Conservation (phyloP, 2,888 invertebrate species). For the Troides aeacus region DNA sequence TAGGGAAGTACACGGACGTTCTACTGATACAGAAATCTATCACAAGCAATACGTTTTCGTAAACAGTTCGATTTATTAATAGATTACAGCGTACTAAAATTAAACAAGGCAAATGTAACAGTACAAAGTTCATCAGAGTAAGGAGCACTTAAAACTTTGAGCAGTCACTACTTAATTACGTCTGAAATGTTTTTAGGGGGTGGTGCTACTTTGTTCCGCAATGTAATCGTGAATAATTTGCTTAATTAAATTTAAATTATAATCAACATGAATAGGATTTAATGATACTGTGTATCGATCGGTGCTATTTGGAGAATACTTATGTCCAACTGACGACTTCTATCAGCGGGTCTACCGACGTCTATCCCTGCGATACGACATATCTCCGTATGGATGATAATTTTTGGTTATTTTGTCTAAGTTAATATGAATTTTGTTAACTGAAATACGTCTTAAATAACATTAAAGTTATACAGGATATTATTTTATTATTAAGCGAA, state of each 20-base stretch:
- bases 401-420: too few species aligned
- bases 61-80: background rate
- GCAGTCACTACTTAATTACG: background rate
- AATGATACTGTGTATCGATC: background rate
- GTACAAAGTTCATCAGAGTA: background rate
- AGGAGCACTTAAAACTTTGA: conserved; percentile 3
- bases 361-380: too few species aligned
- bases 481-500: too few species aligned
- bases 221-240: background rate
- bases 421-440: too few species aligned
- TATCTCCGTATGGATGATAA: too few species aligned
- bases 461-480: too few species aligned
- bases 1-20: too few species aligned
- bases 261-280: background rate
- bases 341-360: too few species aligned
- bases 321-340: too few species aligned
- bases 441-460: too few species aligned
- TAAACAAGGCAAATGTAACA: background rate
- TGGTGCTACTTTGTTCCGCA: background rate
- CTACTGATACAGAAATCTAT: too few species aligned
- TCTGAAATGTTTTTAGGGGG: background rate
- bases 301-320: too few species aligned
- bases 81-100: background rate
- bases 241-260: background rate
- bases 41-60: background rate